Evolutionary conservation across 2,797 vertebrate genomes (phyloP).

Genomic region (Sebastes nivosus): DNA sequence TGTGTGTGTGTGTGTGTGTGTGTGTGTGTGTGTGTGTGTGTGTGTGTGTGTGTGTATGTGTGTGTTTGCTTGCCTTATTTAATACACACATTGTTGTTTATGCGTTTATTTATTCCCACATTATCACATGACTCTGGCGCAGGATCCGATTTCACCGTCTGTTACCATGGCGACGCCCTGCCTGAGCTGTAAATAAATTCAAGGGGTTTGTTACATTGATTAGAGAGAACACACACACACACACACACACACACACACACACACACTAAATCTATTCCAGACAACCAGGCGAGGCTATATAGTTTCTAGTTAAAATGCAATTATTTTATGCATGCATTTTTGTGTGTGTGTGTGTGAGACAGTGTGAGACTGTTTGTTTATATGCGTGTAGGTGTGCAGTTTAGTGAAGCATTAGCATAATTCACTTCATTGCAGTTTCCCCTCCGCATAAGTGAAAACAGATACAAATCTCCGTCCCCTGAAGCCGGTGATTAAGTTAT

Average conservation of each 20-base stretch:
- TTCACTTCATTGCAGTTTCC: constrained; percentile 39
- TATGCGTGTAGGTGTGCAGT: constrained; percentile 35
- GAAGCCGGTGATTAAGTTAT: constrained; percentile 67
- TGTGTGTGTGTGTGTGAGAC: constrained; percentile 3
- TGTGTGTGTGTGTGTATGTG: neutral
- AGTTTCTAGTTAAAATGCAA: constrained; percentile 17
- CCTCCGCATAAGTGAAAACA: constrained; percentile 50
- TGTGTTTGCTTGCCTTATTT: constrained; percentile 25
- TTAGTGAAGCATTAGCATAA: constrained; percentile 41
- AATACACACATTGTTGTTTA: constrained; percentile 62
- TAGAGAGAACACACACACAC: constrained; percentile 31
- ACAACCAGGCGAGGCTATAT: neutral
- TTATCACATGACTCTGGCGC: constrained; percentile 67
- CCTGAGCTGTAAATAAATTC: constrained; percentile 78
- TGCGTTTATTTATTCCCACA: constrained; percentile 72
- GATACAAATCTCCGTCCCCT: constrained; percentile 57
- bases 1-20: neutral
- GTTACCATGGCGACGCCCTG: constrained; percentile 81
- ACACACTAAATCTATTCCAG: neutral
- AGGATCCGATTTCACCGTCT: constrained; percentile 75
- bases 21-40: neutral
- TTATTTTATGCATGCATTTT: constrained; percentile 24
- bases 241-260: neutral
- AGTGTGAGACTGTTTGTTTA: constrained; percentile 13
- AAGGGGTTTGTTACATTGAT: constrained; percentile 62